Percentiles rank a stretch among this genome's conserved stretches.
These are phyloP conservation scores for Acrobeloides nanus DNA, from an alignment of 2,888 invertebrate species.

Conservation along the genomic window DNA sequence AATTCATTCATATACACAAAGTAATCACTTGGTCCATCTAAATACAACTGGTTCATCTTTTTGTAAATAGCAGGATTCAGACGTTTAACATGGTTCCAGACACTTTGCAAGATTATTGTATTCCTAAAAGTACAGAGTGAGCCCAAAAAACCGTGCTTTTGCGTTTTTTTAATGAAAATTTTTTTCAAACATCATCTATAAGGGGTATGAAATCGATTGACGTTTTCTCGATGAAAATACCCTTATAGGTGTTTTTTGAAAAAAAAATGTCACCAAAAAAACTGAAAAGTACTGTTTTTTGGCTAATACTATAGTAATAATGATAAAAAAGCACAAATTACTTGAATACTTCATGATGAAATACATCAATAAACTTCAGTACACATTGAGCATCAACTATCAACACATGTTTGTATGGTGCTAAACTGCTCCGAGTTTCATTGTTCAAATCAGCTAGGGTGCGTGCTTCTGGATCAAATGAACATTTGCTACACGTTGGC, in stretches of 20 bases:
- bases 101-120: constrained; percentile 37
- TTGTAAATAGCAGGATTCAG: constrained; percentile 81
- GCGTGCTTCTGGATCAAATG: constrained; percentile 10
- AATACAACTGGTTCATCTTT: constrained; percentile 73
- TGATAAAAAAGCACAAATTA: constrained; percentile 14
- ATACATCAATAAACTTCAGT: constrained; percentile 43
- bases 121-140: constrained; percentile 26
- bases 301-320: background rate
- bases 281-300: background rate
- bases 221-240: background rate
- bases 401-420: constrained; percentile 26
- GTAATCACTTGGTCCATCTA: constrained; percentile 62
- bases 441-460: constrained; percentile 15
- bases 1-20: constrained; percentile 93
- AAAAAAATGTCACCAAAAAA: background rate
- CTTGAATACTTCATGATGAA: constrained; percentile 35
- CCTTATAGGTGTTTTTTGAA: background rate
- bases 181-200: background rate
- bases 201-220: background rate
- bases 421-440: constrained; percentile 16
- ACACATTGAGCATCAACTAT: constrained; percentile 35
- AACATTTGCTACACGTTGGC: constrained; percentile 19
- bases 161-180: constrained; percentile 27
- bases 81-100: constrained; percentile 56
- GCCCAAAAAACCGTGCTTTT: too few relatives aligned